These are phyloP conservation scores for Lithophane leautieri DNA, from an alignment of 2,888 invertebrate genomes.

Conservation along the genomic window DNA sequence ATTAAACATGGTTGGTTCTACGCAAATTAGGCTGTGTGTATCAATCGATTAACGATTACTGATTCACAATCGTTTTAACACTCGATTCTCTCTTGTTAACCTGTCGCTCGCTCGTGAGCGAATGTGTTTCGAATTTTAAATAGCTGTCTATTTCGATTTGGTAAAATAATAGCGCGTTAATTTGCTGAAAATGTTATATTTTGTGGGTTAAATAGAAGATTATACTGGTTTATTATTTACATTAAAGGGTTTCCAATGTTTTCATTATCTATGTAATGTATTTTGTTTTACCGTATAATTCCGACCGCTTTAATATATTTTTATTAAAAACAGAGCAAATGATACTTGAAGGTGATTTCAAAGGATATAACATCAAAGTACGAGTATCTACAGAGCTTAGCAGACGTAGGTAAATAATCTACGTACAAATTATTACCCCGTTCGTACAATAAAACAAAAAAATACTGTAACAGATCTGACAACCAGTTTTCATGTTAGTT, in stretches of 20 bases:
- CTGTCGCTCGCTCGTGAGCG: constrained; percentile 54
- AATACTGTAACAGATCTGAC: constrained; percentile 35
- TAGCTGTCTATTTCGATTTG: constrained; percentile 35
- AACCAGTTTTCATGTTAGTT: constrained; percentile 49
- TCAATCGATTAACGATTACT: constrained; percentile 65
- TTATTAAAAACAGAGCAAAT: not conserved
- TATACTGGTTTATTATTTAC: not conserved
- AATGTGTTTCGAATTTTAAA: constrained; percentile 67
- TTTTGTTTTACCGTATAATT: not conserved
- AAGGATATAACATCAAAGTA: not conserved
- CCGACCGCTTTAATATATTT: not conserved
- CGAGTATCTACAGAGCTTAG: not conserved
- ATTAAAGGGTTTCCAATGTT: not conserved
- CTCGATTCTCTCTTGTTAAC: constrained; percentile 68
- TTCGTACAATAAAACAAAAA: not conserved
- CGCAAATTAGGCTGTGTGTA: constrained; percentile 65
- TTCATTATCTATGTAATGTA: not conserved
- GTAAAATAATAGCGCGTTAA: constrained; percentile 39
- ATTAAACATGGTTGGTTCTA: constrained; percentile 62
- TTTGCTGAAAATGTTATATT: not conserved
- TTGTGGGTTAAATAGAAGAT: not conserved
- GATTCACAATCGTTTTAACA: constrained; percentile 68
- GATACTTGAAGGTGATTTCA: not conserved
- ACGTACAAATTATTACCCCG: constrained; percentile 20
- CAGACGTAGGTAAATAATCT: not conserved